Base-by-base conservation (phyloP, 2,113 vertebrate genomes). In the Cyanoderma ruficeps region DNA sequence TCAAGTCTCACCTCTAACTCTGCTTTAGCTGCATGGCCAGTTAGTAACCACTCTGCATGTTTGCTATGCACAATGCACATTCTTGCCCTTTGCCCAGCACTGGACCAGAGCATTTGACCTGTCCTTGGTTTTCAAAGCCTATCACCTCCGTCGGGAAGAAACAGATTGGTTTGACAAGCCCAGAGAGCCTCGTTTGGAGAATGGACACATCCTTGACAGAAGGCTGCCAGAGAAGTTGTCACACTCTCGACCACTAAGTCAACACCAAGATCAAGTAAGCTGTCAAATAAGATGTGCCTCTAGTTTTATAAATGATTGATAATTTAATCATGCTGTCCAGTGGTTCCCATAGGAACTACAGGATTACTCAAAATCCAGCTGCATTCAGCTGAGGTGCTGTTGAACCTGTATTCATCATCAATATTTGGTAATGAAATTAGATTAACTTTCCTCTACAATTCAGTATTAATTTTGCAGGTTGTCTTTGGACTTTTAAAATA, bases 141-240 rank as follows among this genome's bases (percentile, higher is more conserved):
- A 99, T 90, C 99, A 99, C 74, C 98, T 99, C 72, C 99, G 99
- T 84, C 98, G 98, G 89, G 99, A 99, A 96, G 99, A 99, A 98
- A 99, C 99, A 41, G 99, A 99, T 97, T 99, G 99, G 99, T 99
- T 99, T 98, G 99, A 99, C 98, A 99, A 99, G 96, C 99, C 99
- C 94, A 98, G 99, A 67, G 99, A 99, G 50, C 98, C 98, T 77
- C 98, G 98, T 79, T 93, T 98, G 95, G 98, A 98, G 92, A 98
- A 98, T n/a, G 98, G 98, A 95, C 99, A 98, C 41, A 97, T 97
- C 75, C 97, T 98, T 55, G 98, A 99, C 90, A 97, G 98, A 94
- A 99, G 98, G 98, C 98, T 98, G 24, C 98, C 99, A 96, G 98
- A 98, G 95, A 98, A 98, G 96, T 79, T 98, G 89, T 53, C 98